Conservation (phyloP, 2,113 vertebrate species). For the Pluvialis apricaria region DNA sequence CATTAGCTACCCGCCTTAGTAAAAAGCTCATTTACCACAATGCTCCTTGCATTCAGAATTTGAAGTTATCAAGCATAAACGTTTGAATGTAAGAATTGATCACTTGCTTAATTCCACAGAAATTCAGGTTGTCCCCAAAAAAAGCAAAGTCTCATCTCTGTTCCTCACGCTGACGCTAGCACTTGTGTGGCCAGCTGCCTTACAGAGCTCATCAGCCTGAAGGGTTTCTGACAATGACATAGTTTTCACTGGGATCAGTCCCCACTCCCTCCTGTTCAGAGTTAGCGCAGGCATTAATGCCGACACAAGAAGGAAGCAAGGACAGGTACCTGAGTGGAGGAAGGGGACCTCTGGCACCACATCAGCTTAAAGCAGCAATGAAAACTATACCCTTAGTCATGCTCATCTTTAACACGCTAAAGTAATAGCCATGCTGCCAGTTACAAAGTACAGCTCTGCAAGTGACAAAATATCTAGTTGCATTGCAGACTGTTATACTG, state of each 20-base stretch:
- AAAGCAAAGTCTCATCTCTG: neutral
- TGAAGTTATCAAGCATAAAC: neutral
- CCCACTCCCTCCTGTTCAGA: neutral
- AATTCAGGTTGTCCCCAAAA: neutral
- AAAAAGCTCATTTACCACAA: neutral
- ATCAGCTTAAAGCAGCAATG: neutral
- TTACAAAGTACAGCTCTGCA: neutral
- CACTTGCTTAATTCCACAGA: neutral
- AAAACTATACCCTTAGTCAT: neutral
- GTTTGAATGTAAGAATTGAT: neutral
- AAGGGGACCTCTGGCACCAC: rapidly evolving
- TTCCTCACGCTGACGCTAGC: neutral
- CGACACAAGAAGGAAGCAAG: neutral
- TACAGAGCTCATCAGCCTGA: neutral
- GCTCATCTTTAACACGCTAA: neutral
- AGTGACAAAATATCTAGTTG: neutral
- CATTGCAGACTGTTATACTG: neutral
- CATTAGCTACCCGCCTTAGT: neutral
- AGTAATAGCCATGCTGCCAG: neutral
- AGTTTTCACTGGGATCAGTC: neutral
- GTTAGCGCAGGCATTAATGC: no score
- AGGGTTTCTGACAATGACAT: neutral
- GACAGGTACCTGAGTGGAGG: neutral
- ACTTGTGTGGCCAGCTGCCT: neutral
- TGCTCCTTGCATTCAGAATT: neutral